phyloP scores from a whole-genome alignment of 1,140 invertebrate species.

The Ceratitis capitata region DNA sequence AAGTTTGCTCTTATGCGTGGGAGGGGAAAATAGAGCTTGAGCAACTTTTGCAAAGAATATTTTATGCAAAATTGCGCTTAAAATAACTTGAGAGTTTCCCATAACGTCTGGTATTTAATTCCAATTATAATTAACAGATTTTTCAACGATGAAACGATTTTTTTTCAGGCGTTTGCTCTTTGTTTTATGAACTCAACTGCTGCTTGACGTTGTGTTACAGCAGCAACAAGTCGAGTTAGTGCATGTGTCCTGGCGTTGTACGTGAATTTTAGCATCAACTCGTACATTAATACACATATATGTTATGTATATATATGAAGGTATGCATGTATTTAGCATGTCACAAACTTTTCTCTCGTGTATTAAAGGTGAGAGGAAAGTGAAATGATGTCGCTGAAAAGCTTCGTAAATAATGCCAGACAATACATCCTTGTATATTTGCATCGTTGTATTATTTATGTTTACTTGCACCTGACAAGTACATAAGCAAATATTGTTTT shows the following conservation, averaged over 20 bases:
- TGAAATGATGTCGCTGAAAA: neutral
- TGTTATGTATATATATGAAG: neutral
- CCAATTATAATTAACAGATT: too few relatives aligned
- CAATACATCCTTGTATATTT: neutral
- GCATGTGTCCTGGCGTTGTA: neutral
- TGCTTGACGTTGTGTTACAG: neutral
- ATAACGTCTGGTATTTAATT: neutral
- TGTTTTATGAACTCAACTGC: neutral
- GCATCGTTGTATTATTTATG: too few relatives aligned
- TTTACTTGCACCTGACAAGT: neutral
- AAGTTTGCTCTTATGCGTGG: neutral
- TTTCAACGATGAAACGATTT: too few relatives aligned
- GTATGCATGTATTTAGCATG: neutral
- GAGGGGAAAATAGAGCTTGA: neutral
- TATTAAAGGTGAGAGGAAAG: neutral
- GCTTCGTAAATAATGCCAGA: neutral
- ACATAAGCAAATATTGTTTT: neutral
- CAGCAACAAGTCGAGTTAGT: neutral
- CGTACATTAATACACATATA: neutral
- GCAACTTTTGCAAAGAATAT: neutral
- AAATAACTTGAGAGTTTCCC: neutral
- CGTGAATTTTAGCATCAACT: neutral
- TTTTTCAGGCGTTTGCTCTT: too few relatives aligned
- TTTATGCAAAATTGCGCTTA: neutral
- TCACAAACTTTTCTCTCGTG: neutral